Base-by-base conservation (phyloP, 1,140 invertebrate genomes). In the Bombus pascuorum region DNA sequence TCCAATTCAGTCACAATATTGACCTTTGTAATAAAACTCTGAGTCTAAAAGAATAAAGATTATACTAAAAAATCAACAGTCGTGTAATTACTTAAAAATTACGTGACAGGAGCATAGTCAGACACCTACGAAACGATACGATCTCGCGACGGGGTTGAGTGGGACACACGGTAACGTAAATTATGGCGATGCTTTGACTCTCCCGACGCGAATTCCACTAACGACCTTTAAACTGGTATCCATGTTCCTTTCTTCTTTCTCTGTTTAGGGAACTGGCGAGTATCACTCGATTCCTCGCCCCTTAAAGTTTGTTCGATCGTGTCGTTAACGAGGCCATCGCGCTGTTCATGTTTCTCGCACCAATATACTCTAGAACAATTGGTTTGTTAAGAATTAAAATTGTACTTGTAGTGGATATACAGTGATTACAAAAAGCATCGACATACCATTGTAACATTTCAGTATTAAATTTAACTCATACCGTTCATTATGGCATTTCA, bases 81-180 rank as follows among this genome's bases (percentile, higher is more conserved):
- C n/a, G n/a, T n/a, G n/a, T n/a, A n/a, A n/a, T n/a, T n/a, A n/a
- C n/a, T n/a, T n/a, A n/a, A n/a, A n/a, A n/a, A n/a, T n/a, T n/a
- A n/a, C n/a, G n/a, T n/a, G n/a, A n/a, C n/a, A n/a, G n/a, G n/a
- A 84, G 78, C 62, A 74, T 81, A 78, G 85, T 82, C 71, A 90
- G 89, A 89, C 88, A 90, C 81, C 81, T 87, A 44, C 57, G 44
- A 53, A 47, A 59, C 65, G 90, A 91, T 91, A 91, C 74, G 89
- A 91, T 91, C 90, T 91, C 86, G 83, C 78, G 85, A 87, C 83
- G 78, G 89, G 87, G 88, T 91, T 82, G 90, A 91, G 84, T 89
- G 81, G 83, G 86, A 91, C 86, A 79, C 85, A 85, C 75, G 75
- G 78, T 74, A 89, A 78, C 71, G 86, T 91, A 75, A 91, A 90